Percentiles rank a stretch among this genome's conserved stretches.
Evolutionary conservation across 2,888 invertebrate species (phyloP).

Genomic region (Drosophila rubida): DNA sequence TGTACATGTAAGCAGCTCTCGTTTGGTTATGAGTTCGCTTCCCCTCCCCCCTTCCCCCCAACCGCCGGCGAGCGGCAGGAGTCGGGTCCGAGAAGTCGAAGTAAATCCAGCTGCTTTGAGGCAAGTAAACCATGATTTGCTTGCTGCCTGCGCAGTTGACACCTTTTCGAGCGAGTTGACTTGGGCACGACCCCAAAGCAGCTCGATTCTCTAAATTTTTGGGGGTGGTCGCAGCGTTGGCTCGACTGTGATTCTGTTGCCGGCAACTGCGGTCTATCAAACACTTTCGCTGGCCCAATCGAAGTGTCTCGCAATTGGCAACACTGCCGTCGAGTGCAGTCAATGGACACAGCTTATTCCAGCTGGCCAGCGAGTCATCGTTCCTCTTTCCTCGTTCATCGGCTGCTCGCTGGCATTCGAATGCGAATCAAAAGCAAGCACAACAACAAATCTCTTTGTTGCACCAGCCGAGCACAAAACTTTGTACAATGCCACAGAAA

Average conservation of each 20-base stretch:
- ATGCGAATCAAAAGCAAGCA: constrained; percentile 21
- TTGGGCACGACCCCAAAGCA: background rate
- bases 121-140: constrained; percentile 16
- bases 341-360: constrained; percentile 23
- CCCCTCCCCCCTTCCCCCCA: too few relatives aligned
- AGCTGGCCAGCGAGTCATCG: constrained; percentile 9
- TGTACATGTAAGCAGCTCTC: too few relatives aligned
- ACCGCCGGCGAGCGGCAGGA: background rate
- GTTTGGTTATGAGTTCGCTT: constrained; percentile 38
- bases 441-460: constrained; percentile 31
- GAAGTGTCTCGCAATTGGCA: background rate
- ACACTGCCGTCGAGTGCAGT: constrained; percentile 6
- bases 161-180: constrained; percentile 6
- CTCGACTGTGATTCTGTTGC: background rate
- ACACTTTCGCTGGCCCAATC: constrained; percentile 2
- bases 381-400: background rate
- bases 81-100: background rate
- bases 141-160: constrained; percentile 12
- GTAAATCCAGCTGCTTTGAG: background rate
- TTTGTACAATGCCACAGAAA: constrained; percentile 16
- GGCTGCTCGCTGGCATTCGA: background rate
- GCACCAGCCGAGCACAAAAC: constrained; percentile 24
- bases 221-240: background rate
- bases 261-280: background rate
- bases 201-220: constrained; percentile 5